Base-by-base conservation (phyloP, 2,888 invertebrate genomes). In the Balanococcus diminutus region DNA sequence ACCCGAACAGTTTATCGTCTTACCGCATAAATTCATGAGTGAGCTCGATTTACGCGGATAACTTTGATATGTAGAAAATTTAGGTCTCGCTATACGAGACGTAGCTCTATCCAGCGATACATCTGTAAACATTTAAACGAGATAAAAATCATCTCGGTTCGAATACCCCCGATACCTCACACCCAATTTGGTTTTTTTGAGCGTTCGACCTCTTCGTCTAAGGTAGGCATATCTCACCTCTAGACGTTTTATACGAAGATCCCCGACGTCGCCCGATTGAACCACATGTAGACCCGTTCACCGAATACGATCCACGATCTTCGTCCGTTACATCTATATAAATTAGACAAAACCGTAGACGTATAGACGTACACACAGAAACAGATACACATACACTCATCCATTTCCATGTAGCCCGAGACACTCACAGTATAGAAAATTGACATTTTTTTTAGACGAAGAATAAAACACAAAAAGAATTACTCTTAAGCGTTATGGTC, bases 21-120 rank as follows among this genome's bases (percentile, higher is more conserved):
- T 96, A 96, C 96, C 96, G 94, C 96, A 96, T 93, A 96, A 93
- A 94, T 96, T 96, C 96, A 96, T 96, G 93, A 96, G 94, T 91
- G 96, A 96, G 94, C 95, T 96, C 92, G 96, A 96, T 93, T 96
- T 96, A 94, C 96, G 94, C 89, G 92, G 92, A 93, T 95, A 82
- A 72, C 67, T 87, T 85, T 82, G 86, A 83, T 87, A 87, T 84
- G 86, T 93, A 91, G 94, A 92, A 93, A 94, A 94, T 93, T 94
- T 94, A 93, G 94, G 93, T 92, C 94, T 93, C 93, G 94, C 94
- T 92, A 87, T 87, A 87, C 94, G 94, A 91, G 94, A 92, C 92
- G 95, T 93, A 92, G 93, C 93, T 90, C 92, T 92, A 90, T 93
- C 92, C 92, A 94, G 94, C 92, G 93, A 94, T 92, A 94, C 93